Conservation (phyloP, 2,888 invertebrate genomes). For the Zootermopsis nevadensis region DNA sequence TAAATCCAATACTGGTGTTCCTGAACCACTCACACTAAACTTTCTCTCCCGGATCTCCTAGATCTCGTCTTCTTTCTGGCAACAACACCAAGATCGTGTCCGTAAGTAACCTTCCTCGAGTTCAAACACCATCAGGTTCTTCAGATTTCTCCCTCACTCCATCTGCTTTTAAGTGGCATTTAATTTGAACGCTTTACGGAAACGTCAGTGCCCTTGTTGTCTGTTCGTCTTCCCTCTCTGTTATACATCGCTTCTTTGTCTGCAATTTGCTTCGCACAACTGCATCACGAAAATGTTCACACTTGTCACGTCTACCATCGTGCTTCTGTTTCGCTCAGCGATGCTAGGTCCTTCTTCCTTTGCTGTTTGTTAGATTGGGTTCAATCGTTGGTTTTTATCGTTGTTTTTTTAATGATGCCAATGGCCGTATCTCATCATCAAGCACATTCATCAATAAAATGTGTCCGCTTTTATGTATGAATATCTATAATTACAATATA, state of each 20-base stretch:
- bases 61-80: background rate
- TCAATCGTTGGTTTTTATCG: background rate
- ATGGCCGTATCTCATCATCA: background rate
- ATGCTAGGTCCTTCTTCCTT: background rate
- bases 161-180: conserved; percentile 18
- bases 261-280: conserved; percentile 40
- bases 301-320: conserved; percentile 27
- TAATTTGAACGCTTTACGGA: conserved; percentile 36
- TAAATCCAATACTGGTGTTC: background rate
- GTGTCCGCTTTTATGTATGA: too few species aligned
- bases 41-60: background rate
- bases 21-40: background rate
- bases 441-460: too few species aligned
- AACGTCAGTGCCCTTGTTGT: background rate
- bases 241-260: conserved; percentile 10
- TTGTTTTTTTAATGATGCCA: conserved; percentile 7
- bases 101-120: conserved; percentile 30
- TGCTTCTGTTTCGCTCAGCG: conserved; percentile 8
- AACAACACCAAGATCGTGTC: background rate
- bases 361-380: background rate
- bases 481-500: too few species aligned
- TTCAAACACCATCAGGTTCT: conserved; percentile 27
- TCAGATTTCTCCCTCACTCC: background rate
- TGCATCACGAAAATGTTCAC: conserved; percentile 38
- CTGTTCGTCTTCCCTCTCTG: background rate